Base-by-base conservation (phyloP, 2,888 invertebrate species). In the Latrodectus elegans region DNA sequence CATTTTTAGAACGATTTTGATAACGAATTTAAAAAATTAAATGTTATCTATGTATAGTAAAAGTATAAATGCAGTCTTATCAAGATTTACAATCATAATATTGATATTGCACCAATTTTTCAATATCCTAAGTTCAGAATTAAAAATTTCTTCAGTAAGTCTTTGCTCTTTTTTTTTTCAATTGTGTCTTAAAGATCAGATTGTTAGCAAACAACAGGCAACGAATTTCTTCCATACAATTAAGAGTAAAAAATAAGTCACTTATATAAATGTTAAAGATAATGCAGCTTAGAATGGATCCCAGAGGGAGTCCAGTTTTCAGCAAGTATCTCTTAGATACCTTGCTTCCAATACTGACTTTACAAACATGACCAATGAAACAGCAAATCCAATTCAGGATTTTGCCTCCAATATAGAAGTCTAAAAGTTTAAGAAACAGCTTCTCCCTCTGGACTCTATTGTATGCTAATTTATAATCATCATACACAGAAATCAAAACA, bases 261-360 rank as follows among this genome's bases (percentile, higher is more conserved):
- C 12, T 17, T n/a, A 72, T 72, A 49, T 72, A 72, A 22, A 72
- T 72, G 49, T 49, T 72, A 49, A 72, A 72, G 10, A 72, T 51
- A 14, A 49, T 49, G 49, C 72, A 49, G n/a, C 72, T 72, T 14
- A 17, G 17, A n/a, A 72, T 12, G 14, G 72, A 26, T 12, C 72
- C 72, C 3, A 38, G 49, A 49, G 49, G 72, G 15, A 72, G 72
- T 12, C 72, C 72, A 49, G n/a, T 72, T 15, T 72, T 12, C 14
- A 72, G 49, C 11, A 14, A n/a, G 38, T 38, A 38, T 12, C 72
- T 72, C 17, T 49, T 12, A 12, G 49, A 72, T 38, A 2, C 14
- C 12, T 49, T 49, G 10, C 38, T n/a, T 26, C 72, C 49, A 38
- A 11, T 8, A 11, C 4, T 0, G 8, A 72, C 72, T 52, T 12